phyloP scores from a whole-genome alignment of 2,113 vertebrate species.

The Lutjanus erythropterus region DNA sequence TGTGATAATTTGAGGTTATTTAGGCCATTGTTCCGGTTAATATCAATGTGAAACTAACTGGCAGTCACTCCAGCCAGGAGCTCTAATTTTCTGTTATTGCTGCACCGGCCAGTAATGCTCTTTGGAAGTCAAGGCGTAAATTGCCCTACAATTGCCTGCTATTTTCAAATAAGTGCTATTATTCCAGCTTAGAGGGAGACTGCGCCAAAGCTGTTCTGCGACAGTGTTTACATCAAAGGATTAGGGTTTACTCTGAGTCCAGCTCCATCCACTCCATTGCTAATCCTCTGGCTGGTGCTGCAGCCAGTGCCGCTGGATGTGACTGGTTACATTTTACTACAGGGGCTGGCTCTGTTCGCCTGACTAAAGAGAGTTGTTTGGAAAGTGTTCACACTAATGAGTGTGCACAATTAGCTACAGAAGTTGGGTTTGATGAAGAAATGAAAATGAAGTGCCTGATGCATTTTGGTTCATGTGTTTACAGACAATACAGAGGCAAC shows the following conservation, averaged over 20 bases:
- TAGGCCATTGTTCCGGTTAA: background rate
- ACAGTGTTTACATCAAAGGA: conserved; percentile 75
- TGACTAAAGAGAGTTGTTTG: background rate
- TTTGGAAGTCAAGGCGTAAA: conserved; percentile 71
- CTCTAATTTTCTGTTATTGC: conserved; percentile 25
- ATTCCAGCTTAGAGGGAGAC: conserved; percentile 74
- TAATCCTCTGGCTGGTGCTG: conserved; percentile 62
- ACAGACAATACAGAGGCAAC: conserved; percentile 97
- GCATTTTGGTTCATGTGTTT: conserved; percentile 20
- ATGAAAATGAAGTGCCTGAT: too few relatives aligned
- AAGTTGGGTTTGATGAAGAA: background rate
- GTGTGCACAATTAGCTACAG: background rate
- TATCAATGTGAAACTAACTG: conserved; percentile 15
- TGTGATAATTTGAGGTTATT: background rate
- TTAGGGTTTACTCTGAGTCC: conserved; percentile 72
- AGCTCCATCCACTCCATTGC: conserved; percentile 48
- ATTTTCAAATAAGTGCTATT: conserved; percentile 73
- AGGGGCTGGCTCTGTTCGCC: background rate
- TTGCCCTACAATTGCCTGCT: conserved; percentile 62
- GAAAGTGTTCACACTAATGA: background rate
- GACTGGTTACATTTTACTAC: conserved; percentile 8
- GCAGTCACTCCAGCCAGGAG: conserved; percentile 24
- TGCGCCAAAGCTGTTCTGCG: conserved; percentile 62
- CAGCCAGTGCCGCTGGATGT: conserved; percentile 11
- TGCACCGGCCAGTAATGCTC: conserved; percentile 66